Percentiles rank a stretch among this genome's conserved stretches.
Evolutionary conservation across 2,888 invertebrate genomes (phyloP).

Genomic region (Apoda limacodes): DNA sequence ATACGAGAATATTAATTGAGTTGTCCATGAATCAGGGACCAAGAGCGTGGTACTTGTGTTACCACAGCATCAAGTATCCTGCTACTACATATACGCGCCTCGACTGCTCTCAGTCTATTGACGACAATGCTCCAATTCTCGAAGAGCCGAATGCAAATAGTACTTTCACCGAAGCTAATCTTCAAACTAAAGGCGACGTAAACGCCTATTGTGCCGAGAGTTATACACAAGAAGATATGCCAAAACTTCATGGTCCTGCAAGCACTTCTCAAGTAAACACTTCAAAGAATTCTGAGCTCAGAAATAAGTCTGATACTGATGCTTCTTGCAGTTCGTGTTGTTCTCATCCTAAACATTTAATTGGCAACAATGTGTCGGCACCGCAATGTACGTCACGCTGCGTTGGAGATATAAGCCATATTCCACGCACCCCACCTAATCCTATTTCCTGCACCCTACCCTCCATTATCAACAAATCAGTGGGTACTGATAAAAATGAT

Average conservation of each 20-base stretch:
- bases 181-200: constrained; percentile 12
- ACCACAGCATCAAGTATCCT: constrained; percentile 53
- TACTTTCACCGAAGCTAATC: constrained; percentile 23
- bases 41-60: constrained; percentile 56
- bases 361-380: too few species aligned
- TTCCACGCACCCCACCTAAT: constrained; percentile 46
- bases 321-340: too few species aligned
- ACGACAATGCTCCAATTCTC: too few species aligned
- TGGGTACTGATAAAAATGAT: constrained; percentile 20
- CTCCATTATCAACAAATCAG: constrained; percentile 29
- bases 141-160: constrained; percentile 38
- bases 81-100: constrained; percentile 45
- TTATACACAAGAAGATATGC: constrained; percentile 1
- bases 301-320: too few species aligned
- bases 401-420: constrained; percentile 50
- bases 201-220: constrained; percentile 13
- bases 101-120: too few species aligned
- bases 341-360: too few species aligned
- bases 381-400: constrained; percentile 24
- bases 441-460: constrained; percentile 46
- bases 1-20: constrained; percentile 29
- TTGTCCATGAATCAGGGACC: constrained; percentile 44
- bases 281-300: too few species aligned
- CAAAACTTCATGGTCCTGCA: constrained; percentile 4
- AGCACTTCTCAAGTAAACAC: neutral